These are phyloP conservation scores for Polypedilum vanderplanki DNA, from an alignment of 1,140 invertebrate genomes.

Conservation along the genomic window DNA sequence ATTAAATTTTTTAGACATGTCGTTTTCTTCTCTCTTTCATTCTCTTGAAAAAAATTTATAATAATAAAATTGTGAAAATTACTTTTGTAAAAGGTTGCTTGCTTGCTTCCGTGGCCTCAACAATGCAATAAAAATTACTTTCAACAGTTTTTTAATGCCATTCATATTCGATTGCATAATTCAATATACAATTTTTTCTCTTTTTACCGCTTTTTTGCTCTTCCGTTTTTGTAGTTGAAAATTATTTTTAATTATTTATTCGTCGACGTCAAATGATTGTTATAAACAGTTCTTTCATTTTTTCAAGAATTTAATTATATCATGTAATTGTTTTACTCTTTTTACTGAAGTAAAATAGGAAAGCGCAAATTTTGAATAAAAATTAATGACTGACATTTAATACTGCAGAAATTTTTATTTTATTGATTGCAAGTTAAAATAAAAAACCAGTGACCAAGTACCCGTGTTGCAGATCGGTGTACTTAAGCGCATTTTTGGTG, in stretches of 20 bases:
- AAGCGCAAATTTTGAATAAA: no score
- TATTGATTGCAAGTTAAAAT: no score
- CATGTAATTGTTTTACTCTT: background rate
- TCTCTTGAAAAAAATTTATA: background rate
- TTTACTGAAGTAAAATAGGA: background rate
- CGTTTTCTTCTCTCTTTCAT: background rate
- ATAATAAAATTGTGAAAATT: background rate
- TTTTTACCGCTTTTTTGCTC: background rate
- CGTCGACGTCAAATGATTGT: background rate
- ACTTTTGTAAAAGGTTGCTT: background rate
- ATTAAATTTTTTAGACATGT: background rate
- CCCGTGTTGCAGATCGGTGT: no score
- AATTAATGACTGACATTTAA: no score
- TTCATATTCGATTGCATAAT: background rate
- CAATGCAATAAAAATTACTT: background rate
- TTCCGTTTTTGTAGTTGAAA: background rate
- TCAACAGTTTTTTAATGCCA: background rate
- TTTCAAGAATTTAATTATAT: constrained; percentile 6
- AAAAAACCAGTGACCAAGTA: no score
- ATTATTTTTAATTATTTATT: constrained; percentile 20
- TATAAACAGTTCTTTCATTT: background rate
- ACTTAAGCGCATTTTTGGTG: no score
- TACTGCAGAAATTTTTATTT: no score
- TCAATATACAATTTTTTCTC: background rate
- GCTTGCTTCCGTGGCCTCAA: background rate